These are phyloP conservation scores for Melanaphis sacchari DNA, from an alignment of 1,140 invertebrate species.

Conservation along the genomic window DNA sequence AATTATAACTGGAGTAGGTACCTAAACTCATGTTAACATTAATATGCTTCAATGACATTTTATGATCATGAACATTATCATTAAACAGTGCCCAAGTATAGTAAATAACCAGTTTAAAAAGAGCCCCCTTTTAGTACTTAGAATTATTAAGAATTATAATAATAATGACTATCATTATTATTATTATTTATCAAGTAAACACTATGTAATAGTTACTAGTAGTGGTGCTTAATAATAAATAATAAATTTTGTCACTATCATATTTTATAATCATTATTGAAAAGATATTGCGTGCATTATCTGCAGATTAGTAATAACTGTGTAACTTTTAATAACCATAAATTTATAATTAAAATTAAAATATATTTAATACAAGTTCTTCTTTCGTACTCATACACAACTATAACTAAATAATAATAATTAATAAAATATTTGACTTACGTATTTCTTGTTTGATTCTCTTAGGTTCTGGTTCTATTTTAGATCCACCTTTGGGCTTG, in stretches of 20 bases:
- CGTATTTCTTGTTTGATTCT: slow-evolving; percentile 51
- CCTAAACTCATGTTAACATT: not conserved
- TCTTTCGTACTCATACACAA: not conserved
- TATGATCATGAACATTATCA: not conserved
- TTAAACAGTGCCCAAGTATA: not conserved
- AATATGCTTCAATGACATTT: not conserved
- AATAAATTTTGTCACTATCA: not conserved
- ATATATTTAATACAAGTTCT: not conserved
- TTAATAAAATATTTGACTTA: slow-evolving; percentile 23
- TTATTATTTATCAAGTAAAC: not conserved
- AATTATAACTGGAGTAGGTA: not conserved
- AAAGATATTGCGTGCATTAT: not conserved
- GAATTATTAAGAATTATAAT: not conserved
- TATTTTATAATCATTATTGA: slow-evolving; percentile 15
- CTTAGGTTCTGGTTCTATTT: slow-evolving; percentile 34
- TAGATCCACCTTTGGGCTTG: slow-evolving; percentile 60
- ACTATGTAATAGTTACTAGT: not conserved
- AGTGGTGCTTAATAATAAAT: slow-evolving; percentile 3
- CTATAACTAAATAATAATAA: not conserved
- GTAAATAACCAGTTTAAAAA: not conserved
- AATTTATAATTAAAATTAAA: slow-evolving; percentile 15
- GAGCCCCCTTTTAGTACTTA: not conserved
- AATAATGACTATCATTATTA: not conserved
- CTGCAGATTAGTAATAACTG: not conserved
- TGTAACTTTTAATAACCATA: slow-evolving; percentile 21